Evolutionary conservation across 2,797 vertebrate genomes (phyloP).

Genomic region (Pelobates cultripes): DNA sequence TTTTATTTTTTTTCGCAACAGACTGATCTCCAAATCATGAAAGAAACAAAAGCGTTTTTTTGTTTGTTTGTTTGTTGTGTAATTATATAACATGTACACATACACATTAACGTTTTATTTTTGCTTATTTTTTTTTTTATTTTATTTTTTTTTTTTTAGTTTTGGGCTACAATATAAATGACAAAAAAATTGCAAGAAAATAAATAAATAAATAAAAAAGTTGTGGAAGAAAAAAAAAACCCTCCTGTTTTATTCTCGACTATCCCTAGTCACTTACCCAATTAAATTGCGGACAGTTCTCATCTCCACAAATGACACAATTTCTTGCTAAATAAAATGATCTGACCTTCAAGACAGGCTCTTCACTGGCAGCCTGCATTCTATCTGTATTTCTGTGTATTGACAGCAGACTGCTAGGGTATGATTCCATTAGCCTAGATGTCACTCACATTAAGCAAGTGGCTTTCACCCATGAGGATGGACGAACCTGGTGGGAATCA

Average conservation of each 20-base stretch:
- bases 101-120: too few relatives aligned
- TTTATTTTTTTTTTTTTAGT: neutral
- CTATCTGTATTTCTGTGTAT: constrained; percentile 62
- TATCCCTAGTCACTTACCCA: constrained; percentile 62
- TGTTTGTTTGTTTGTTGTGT: too few relatives aligned
- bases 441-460: constrained; percentile 66
- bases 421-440: constrained; percentile 64
- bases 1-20: too few relatives aligned
- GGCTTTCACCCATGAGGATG: constrained; percentile 57
- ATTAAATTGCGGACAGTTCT: constrained; percentile 64
- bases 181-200: neutral
- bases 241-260: constrained; percentile 62
- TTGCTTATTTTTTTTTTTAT: neutral
- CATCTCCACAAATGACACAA: constrained; percentile 64
- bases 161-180: neutral
- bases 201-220: too few relatives aligned
- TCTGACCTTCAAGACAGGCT: constrained; percentile 66
- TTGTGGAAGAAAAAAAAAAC: neutral
- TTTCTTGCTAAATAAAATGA: constrained; percentile 67
- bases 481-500: constrained; percentile 58
- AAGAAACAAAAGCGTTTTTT: too few relatives aligned
- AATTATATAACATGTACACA: too few relatives aligned
- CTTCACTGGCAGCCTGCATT: constrained; percentile 59
- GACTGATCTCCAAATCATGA: too few relatives aligned
- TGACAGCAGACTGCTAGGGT: constrained; percentile 61